These are phyloP conservation scores for Mesembrinibis cayennensis DNA, from an alignment of 2,113 vertebrate genomes.

Conservation along the genomic window DNA sequence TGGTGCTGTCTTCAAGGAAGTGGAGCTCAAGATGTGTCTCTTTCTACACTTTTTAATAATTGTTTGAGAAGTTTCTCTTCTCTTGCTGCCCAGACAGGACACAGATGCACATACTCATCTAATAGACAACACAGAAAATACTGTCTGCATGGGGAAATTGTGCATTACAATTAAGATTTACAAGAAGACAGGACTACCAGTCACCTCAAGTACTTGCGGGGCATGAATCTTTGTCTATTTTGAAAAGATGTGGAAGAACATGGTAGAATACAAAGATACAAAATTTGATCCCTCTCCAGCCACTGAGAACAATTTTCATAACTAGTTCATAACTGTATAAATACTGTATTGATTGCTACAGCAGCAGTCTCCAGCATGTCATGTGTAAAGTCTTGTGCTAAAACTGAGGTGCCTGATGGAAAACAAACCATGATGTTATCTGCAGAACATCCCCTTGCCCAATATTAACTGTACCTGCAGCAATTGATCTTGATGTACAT, in stretches of 20 bases:
- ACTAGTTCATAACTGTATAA: not conserved
- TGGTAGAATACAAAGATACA: not conserved
- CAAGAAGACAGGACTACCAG: not conserved
- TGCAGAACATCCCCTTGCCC: not conserved
- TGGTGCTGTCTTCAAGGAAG: not conserved
- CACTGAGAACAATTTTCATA: not conserved
- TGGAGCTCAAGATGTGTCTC: not conserved
- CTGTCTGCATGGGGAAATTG: not conserved
- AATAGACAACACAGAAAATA: not conserved
- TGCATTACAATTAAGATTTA: not conserved
- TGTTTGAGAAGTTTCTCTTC: not conserved
- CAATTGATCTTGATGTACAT: not conserved
- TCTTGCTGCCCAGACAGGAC: not conserved
- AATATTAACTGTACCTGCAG: not conserved
- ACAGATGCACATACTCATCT: not conserved
- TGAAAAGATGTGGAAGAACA: not conserved
- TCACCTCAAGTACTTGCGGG: not conserved
- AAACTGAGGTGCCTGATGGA: not conserved
- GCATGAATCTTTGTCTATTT: not conserved
- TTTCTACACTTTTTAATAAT: not conserved
- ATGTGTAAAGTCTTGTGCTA: not conserved
- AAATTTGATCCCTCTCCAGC: not conserved
- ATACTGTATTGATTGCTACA: not conserved
- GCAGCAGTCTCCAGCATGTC: not conserved
- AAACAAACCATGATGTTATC: not conserved